These are phyloP conservation scores for Hucho hucho DNA, from an alignment of 2,113 vertebrate genomes.

Conservation along the genomic window DNA sequence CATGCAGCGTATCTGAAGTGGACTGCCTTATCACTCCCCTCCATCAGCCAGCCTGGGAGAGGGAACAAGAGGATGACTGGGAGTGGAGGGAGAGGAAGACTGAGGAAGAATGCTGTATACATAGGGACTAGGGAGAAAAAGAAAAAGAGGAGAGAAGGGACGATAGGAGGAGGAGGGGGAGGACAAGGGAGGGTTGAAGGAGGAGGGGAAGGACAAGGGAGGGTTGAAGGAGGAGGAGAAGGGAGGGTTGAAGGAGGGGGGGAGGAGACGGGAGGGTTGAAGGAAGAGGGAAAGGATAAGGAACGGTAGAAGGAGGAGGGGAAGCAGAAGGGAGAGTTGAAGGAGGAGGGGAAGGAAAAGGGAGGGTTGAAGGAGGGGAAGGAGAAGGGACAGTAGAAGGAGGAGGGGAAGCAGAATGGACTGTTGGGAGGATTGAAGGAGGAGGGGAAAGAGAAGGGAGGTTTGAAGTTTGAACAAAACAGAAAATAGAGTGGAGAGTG, in stretches of 20 bases:
- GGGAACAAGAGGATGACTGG: not conserved
- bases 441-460: not conserved
- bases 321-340: slow-evolving; percentile 1
- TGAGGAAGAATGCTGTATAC: slow-evolving; percentile 9
- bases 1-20: no score
- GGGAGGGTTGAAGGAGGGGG: slow-evolving; percentile 9
- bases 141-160: slow-evolving; percentile 22
- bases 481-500: not conserved
- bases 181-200: not conserved
- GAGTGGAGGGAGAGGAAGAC: slow-evolving; percentile 15
- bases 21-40: slow-evolving; percentile 17
- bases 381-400: no score
- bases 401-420: no score
- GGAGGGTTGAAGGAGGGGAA: not conserved
- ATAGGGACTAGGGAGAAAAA: slow-evolving; percentile 8
- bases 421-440: not conserved
- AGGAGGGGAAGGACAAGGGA: no score
- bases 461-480: not conserved
- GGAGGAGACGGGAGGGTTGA: slow-evolving; percentile 21
- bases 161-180: slow-evolving; percentile 1
- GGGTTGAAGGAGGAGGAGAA: no score
- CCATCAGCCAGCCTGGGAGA: slow-evolving; percentile 16
- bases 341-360: slow-evolving; percentile 1
- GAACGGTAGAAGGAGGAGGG: no score
- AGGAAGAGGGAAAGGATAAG: not conserved